Percentiles rank a stretch among this genome's conserved stretches.
phyloP scores from a whole-genome alignment of 1,140 invertebrate species.

The Polypedilum vanderplanki region DNA sequence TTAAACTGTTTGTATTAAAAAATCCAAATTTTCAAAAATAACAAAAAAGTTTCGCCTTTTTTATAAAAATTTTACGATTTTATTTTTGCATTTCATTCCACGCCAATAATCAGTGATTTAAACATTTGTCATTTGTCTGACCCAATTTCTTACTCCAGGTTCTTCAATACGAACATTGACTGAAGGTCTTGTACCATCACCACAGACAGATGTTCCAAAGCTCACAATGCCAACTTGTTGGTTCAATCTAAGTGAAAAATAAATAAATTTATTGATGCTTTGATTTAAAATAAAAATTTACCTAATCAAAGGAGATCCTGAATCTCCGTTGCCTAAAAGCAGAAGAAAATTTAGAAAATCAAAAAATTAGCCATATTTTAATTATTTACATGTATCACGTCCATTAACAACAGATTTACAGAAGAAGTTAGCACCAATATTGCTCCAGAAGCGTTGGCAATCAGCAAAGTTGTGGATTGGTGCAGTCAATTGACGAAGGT shows the following conservation, averaged over 20 bases:
- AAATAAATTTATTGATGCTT: no score
- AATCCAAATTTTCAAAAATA: no score
- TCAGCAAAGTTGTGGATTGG: conserved; percentile 3
- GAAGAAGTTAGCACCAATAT: not conserved
- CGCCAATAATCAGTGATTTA: not conserved
- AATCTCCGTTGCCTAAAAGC: no score
- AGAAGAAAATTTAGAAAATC: no score
- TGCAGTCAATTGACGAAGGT: not conserved
- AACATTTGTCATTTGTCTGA: not conserved
- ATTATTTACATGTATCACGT: not conserved
- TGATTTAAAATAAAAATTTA: no score
- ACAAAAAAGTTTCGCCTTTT: no score
- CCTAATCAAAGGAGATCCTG: no score
- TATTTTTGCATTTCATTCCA: not conserved
- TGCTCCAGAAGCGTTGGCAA: not conserved
- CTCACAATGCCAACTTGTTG: not conserved
- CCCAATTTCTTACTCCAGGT: not conserved
- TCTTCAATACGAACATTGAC: not conserved
- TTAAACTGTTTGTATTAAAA: no score
- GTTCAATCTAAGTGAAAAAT: no score
- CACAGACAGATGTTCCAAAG: not conserved
- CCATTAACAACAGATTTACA: not conserved
- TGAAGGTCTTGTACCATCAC: not conserved
- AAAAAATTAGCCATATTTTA: no score
- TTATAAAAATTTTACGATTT: no score